Evolutionary conservation across 2,888 invertebrate species (phyloP).

Genomic region (Asteroscopus sphinx): DNA sequence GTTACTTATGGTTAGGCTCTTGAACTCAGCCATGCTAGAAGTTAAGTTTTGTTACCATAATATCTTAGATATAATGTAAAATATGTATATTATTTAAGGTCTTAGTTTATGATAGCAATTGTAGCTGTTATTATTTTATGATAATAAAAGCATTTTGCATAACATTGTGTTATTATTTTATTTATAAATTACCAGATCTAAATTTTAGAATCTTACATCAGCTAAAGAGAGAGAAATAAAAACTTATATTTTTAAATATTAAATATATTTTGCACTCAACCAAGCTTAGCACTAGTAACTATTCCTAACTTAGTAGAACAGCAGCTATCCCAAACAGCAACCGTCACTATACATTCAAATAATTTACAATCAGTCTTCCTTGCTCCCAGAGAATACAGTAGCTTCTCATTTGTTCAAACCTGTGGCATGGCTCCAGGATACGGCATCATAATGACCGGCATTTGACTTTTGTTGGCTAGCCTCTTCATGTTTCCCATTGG

Average conservation of each 20-base stretch:
- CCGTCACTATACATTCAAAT: slow-evolving; percentile 3
- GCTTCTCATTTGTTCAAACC: slow-evolving; percentile 20
- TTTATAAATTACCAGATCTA: no score
- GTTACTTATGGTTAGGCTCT: slow-evolving; percentile 75
- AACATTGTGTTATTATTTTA: background rate
- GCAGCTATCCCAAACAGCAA: slow-evolving; percentile 2
- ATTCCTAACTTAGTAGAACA: slow-evolving; percentile 11
- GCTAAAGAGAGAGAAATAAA: slow-evolving; percentile 8
- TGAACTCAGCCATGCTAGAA: slow-evolving; percentile 72
- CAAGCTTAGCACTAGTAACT: slow-evolving; percentile 17
- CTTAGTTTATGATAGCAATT: slow-evolving; percentile 39
- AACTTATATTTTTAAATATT: background rate
- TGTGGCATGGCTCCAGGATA: slow-evolving; percentile 50
- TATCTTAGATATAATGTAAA: slow-evolving; percentile 40
- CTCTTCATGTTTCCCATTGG: slow-evolving; percentile 56
- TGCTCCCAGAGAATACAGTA: slow-evolving; percentile 5
- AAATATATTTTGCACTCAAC: slow-evolving; percentile 37
- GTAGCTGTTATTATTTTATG: slow-evolving; percentile 50
- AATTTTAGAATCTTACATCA: no score
- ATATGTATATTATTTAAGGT: slow-evolving; percentile 47
- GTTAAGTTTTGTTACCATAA: slow-evolving; percentile 59
- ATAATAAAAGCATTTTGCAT: slow-evolving; percentile 56
- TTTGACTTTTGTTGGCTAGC: slow-evolving; percentile 61
- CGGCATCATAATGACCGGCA: slow-evolving; percentile 72
- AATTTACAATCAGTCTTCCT: slow-evolving; percentile 41